A percentile compares a stretch with the other conserved stretches of the same genome.
phyloP scores from a whole-genome alignment of 2,113 vertebrate species.

The Cygnus atratus region DNA sequence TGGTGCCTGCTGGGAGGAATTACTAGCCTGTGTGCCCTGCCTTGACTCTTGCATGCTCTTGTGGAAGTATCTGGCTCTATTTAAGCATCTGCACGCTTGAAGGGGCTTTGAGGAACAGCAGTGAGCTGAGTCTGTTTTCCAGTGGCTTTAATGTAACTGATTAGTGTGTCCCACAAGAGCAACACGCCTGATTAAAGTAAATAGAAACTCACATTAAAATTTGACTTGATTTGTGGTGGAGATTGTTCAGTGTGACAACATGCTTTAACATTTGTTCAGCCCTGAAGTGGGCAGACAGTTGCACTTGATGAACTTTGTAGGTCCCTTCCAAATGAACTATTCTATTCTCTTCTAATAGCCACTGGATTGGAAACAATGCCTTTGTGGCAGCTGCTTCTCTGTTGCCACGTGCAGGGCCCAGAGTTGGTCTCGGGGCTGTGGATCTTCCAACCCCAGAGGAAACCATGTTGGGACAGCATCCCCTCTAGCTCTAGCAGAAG shows the following conservation, averaged over 20 bases:
- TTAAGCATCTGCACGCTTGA: neutral
- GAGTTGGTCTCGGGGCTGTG: neutral
- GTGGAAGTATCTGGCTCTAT: neutral
- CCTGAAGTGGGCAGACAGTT: neutral
- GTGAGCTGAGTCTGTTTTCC: neutral
- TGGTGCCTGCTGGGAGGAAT: neutral
- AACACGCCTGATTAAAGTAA: neutral
- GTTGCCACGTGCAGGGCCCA: neutral
- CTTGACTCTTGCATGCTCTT: neutral
- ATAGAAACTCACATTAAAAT: neutral
- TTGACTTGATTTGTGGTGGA: neutral
- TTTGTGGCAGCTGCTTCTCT: neutral
- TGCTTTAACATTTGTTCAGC: neutral
- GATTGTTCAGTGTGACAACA: neutral
- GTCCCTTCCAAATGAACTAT: neutral
- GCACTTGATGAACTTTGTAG: neutral
- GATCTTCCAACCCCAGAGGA: neutral
- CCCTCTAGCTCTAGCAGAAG: neutral
- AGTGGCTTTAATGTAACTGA: neutral
- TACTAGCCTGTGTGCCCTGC: neutral
- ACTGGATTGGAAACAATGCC: neutral
- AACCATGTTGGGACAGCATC: neutral
- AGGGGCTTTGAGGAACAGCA: neutral
- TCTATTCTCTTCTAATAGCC: neutral
- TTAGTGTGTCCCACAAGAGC: neutral